Percentiles rank a stretch among this genome's conserved stretches.
Evolutionary conservation across 2,113 vertebrate genomes (phyloP).

Genomic region (Rhipidura dahli): DNA sequence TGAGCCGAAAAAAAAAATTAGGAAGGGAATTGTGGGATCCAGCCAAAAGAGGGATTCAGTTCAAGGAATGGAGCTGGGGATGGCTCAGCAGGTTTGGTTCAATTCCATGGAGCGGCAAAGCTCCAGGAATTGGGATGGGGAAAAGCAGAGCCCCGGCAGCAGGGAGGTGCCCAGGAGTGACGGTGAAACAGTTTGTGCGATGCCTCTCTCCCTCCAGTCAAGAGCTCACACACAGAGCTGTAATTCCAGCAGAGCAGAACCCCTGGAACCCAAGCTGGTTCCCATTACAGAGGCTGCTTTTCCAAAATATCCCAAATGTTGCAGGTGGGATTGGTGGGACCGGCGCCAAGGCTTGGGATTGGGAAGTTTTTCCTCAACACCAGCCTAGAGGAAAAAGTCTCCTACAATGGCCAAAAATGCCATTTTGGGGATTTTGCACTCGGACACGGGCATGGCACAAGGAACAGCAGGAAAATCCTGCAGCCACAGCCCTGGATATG

Average conservation of each 20-base stretch:
- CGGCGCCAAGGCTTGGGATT: fast-evolving
- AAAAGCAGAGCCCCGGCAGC: neutral
- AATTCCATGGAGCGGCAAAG: neutral
- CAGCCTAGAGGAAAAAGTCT: neutral
- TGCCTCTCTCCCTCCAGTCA: neutral
- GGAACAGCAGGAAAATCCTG: fast-evolving
- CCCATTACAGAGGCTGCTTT: neutral
- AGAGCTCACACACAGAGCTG: fast-evolving
- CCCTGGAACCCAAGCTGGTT: neutral
- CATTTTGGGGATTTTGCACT: neutral
- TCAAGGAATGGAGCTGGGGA: neutral
- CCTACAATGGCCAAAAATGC: fast-evolving
- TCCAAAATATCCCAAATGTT: neutral
- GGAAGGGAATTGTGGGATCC: neutral
- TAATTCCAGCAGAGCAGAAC: neutral
- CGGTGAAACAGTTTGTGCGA: fast-evolving
- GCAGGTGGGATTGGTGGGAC: neutral
- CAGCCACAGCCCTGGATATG: fast-evolving
- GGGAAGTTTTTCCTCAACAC: neutral
- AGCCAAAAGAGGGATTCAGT: neutral
- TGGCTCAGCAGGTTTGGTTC: neutral
- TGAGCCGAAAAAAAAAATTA: neutral
- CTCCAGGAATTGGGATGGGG: neutral
- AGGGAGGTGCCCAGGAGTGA: neutral
- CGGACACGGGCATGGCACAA: fast-evolving